Conservation (phyloP, 1,140 invertebrate genomes). For the Zaprionus lachaisei region DNA sequence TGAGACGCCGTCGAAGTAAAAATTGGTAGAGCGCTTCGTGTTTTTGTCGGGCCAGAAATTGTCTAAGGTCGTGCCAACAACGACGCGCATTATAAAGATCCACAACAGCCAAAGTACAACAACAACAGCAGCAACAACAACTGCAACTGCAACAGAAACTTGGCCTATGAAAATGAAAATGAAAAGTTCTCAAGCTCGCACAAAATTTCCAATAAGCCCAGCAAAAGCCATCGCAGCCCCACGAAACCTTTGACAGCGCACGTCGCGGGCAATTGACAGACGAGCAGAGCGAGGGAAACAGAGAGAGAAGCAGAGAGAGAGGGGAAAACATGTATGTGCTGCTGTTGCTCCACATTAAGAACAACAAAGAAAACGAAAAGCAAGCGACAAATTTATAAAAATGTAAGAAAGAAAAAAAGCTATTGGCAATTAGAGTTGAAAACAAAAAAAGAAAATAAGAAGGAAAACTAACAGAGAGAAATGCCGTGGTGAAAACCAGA, state of each 20-base stretch:
- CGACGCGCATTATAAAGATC: constrained; percentile 73
- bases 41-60: constrained; percentile 57
- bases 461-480: constrained; percentile 24
- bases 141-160: not conserved
- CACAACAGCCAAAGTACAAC: constrained; percentile 26
- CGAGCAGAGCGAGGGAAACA: not conserved
- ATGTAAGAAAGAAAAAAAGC: constrained; percentile 10
- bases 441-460: constrained; percentile 41
- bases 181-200: constrained; percentile 71
- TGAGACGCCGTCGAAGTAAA: constrained; percentile 45
- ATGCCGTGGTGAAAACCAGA: constrained; percentile 59
- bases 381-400: constrained; percentile 36
- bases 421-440: constrained; percentile 50
- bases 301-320: not conserved
- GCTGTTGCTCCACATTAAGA: constrained; percentile 49
- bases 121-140: constrained; percentile 4
- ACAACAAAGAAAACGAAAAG: constrained; percentile 9
- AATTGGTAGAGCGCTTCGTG: constrained; percentile 42
- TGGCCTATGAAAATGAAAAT: constrained; percentile 63
- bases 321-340: constrained; percentile 9
- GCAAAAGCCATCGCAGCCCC: constrained; percentile 17
- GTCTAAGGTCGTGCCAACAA: constrained; percentile 77
- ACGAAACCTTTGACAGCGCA: constrained; percentile 64
- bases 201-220: constrained; percentile 31
- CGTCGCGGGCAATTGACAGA: constrained; percentile 36